Conservation (phyloP, 2,113 vertebrate genomes). For the Apodemus sylvaticus region DNA sequence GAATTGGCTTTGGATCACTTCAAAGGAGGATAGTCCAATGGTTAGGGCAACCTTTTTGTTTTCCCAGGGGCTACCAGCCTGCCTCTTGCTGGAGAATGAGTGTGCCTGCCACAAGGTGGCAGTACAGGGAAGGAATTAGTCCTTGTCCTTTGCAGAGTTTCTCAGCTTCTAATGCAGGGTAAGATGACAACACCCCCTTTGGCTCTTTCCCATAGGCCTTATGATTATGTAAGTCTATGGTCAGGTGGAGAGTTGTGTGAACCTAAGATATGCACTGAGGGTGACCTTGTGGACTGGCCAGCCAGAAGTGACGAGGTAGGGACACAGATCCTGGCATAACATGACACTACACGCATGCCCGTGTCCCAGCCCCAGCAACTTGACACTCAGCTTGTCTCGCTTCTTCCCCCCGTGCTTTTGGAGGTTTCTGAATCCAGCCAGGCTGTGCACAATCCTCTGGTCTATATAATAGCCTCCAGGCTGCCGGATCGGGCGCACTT, state of each 20-base stretch:
- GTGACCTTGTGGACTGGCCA: background rate
- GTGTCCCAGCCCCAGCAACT: background rate
- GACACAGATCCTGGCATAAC: background rate
- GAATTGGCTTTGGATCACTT: background rate
- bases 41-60: background rate
- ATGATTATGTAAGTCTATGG: background rate
- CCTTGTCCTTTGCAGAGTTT: background rate
- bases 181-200: background rate
- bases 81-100: background rate
- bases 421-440: background rate
- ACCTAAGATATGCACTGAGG: background rate
- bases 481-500: constrained; percentile 70
- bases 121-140: background rate
- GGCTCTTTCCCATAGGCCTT: background rate
- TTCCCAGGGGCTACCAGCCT: background rate
- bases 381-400: constrained; percentile 59
- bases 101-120: background rate
- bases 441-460: background rate
- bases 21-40: background rate
- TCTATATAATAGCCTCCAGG: constrained; percentile 73
- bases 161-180: background rate
- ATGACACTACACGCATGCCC: background rate
- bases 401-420: background rate
- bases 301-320: background rate
- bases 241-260: background rate